Conservation (phyloP, 2,888 invertebrate species). For the Dicroscelio sp. region DNA sequence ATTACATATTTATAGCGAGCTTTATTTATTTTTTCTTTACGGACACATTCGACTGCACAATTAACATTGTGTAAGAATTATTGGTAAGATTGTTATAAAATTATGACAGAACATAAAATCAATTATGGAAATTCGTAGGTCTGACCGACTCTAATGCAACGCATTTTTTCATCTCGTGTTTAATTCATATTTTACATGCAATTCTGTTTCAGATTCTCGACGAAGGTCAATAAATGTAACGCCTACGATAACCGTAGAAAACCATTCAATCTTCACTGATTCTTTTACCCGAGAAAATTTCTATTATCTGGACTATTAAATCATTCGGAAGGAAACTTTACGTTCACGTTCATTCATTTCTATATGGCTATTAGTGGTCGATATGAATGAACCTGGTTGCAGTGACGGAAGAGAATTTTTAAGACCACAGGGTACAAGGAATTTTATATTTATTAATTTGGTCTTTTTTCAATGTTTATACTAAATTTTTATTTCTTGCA, state of each 20-base stretch:
- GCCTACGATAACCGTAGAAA: not conserved
- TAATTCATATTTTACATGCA: not conserved
- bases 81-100: too few species aligned
- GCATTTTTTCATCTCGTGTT: too few species aligned
- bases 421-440: too few species aligned
- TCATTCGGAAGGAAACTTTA: slow-evolving; percentile 57
- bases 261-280: slow-evolving; percentile 20
- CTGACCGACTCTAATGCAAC: too few species aligned
- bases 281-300: slow-evolving; percentile 48
- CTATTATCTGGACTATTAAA: slow-evolving; percentile 58
- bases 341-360: slow-evolving; percentile 62
- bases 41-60: slow-evolving; percentile 7
- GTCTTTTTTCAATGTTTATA: too few species aligned
- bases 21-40: slow-evolving; percentile 33
- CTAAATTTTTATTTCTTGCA: too few species aligned
- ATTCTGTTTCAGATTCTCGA: not conserved
- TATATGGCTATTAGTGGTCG: slow-evolving; percentile 44
- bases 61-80: not conserved
- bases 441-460: too few species aligned
- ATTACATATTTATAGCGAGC: slow-evolving; percentile 72
- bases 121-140: too few species aligned
- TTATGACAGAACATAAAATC: too few species aligned
- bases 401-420: slow-evolving; percentile 51
- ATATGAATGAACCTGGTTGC: slow-evolving; percentile 63
- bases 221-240: slow-evolving; percentile 11